phyloP scores from a whole-genome alignment of 2,888 invertebrate genomes.

The Drosophila setosimentum region DNA sequence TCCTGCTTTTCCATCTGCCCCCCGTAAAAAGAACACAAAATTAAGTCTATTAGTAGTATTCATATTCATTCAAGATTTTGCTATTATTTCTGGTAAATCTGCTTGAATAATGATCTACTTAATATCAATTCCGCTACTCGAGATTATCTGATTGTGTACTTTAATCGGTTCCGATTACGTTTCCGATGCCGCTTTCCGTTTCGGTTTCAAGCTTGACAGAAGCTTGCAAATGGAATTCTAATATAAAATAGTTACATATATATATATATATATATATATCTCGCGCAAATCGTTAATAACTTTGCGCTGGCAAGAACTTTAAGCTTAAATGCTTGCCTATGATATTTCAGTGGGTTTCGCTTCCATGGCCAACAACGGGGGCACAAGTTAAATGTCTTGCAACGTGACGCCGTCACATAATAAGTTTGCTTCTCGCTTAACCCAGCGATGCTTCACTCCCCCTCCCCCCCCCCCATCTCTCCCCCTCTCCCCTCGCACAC shows the following conservation, averaged over 20 bases:
- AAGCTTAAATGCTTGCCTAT: background rate
- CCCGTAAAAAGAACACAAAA: background rate
- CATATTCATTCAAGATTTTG: background rate
- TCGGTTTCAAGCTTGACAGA: background rate
- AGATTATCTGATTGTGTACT: background rate
- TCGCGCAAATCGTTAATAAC: background rate
- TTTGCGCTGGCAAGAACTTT: background rate
- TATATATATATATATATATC: background rate
- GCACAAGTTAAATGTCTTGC: background rate
- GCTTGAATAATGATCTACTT: background rate
- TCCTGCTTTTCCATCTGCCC: constrained; percentile 79
- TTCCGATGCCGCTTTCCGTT: background rate
- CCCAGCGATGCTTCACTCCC: background rate
- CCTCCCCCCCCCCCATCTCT: too few relatives aligned
- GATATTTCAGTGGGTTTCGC: background rate
- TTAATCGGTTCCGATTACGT: background rate
- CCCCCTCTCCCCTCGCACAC: too few relatives aligned
- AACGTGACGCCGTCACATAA: constrained; percentile 1
- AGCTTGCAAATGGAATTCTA: background rate
- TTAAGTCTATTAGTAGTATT: background rate
- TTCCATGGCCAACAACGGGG: background rate
- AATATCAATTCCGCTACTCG: background rate
- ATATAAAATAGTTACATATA: background rate
- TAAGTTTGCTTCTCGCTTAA: constrained; percentile 1
- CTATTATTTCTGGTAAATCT: background rate